Base-by-base conservation (phyloP, 2,113 vertebrate genomes). In the Leptodactylus fuscus region DNA sequence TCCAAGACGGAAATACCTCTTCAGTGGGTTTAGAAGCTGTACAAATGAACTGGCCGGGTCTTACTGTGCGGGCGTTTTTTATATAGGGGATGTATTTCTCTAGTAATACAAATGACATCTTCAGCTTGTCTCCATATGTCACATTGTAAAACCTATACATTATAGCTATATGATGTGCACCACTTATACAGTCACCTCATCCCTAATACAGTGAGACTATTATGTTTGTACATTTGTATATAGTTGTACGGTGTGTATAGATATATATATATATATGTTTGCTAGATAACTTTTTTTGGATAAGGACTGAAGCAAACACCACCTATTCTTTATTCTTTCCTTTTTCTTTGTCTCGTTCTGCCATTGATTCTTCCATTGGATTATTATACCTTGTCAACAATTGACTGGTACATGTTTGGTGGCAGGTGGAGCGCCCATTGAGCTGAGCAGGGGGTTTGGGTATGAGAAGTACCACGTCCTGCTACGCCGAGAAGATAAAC, bases 291-390 rank as follows among this genome's bases (percentile, higher is more conserved):
- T 0, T 49, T 36, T 8, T 65, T 46, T 60, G 20, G 36, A 46
- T 81, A 81, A 62, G 65, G 65, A 71, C 16, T 82, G 48, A 82
- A 82, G 81, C 81, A 41, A 82, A 73, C 81, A 20, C 32, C 58
- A 12, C 58, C 2, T n/a, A 5, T 20, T 24, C 13, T 60, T 34
- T 77, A 11, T 18, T 15, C 20, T 69, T 34, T 36, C 7, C 44
- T 70, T n/a, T 34, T 20, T 11, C 13, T 62, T 81, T 65, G 16
- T 44, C 10, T 15, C 18, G 36, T 79, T 27, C 1, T 22, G 32
- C 13, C 38, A 0, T 3, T 78, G 55, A n/a, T 36, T 24, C 15
- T 29, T 48, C 22, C 6, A 34, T 55, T 13, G 1, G 29, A 15
- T 48, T 51, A 49, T 24, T 15, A 49, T 16, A 15, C 16, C 12